phyloP scores from a whole-genome alignment of 2,888 invertebrate genomes.

The Anorthoa munda region DNA sequence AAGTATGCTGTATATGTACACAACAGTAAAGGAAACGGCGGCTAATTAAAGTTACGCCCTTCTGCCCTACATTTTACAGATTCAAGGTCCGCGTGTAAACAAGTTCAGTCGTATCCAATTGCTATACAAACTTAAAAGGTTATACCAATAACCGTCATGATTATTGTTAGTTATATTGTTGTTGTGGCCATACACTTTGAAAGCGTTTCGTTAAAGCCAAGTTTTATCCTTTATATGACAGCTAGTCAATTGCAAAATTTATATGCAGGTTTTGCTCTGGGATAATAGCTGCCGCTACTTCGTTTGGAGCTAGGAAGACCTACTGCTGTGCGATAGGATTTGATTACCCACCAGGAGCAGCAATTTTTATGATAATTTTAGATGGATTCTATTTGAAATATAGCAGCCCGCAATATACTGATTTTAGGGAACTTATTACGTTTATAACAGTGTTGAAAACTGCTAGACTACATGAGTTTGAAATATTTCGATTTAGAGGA shows the following conservation, averaged over 20 bases:
- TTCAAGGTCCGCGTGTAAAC: conserved; percentile 53
- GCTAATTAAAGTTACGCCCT: conserved; percentile 43
- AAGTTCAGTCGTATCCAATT: conserved; percentile 45
- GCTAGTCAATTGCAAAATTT: not conserved
- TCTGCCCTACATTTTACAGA: conserved; percentile 55
- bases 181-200: conserved; percentile 9
- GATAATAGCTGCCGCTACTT: not conserved
- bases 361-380: not conserved
- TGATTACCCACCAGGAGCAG: not conserved
- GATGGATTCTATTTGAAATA: not conserved
- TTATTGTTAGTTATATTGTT: conserved; percentile 47
- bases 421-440: no score
- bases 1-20: not conserved
- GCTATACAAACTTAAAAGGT: conserved; percentile 48
- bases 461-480: not conserved
- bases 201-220: not conserved
- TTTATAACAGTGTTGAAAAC: no score
- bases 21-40: conserved; percentile 24
- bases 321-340: not conserved
- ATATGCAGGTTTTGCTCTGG: not conserved
- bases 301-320: not conserved
- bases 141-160: conserved; percentile 47
- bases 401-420: no score
- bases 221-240: not conserved
- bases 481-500: not conserved